Percentiles rank a stretch among this genome's conserved stretches.
phyloP scores from a whole-genome alignment of 2,888 invertebrate genomes.

The Andricus curvator region DNA sequence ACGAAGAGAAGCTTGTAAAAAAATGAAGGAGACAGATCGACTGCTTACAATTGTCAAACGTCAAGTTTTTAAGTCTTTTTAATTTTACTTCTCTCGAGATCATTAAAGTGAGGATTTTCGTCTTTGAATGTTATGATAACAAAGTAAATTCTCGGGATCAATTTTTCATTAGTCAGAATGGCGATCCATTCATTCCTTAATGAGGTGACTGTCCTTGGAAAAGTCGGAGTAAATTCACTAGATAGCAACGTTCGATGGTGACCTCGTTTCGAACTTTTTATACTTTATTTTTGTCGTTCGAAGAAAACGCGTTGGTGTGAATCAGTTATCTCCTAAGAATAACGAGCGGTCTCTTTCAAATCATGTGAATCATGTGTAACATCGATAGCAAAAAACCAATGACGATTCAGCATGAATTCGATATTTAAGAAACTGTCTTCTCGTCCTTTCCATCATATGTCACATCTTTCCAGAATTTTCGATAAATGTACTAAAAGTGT shows the following conservation, averaged over 20 bases:
- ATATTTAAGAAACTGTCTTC: constrained; percentile 10
- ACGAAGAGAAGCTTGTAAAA: background rate
- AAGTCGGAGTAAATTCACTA: background rate
- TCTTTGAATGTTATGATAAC: background rate
- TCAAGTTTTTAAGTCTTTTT: background rate
- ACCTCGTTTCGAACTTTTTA: constrained; percentile 36
- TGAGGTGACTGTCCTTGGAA: background rate
- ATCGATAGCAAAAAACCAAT: constrained; percentile 44
- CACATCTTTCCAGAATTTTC: background rate
- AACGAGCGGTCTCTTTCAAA: constrained; percentile 56
- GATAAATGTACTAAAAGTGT: no score
- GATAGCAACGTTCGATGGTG: constrained; percentile 36
- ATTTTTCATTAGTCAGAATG: constrained; percentile 5
- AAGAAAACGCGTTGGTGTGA: constrained; percentile 49
- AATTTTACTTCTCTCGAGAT: background rate
- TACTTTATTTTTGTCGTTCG: constrained; percentile 49
- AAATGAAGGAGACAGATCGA: background rate
- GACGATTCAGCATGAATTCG: constrained; percentile 39
- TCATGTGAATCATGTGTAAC: constrained; percentile 53
- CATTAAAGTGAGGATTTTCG: background rate
- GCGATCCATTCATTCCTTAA: background rate
- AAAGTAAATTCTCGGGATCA: background rate
- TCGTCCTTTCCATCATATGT: constrained; percentile 10
- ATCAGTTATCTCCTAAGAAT: constrained; percentile 60
- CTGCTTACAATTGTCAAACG: background rate